Evolutionary conservation across 2,888 invertebrate genomes (phyloP).

Genomic region (Helobdella robusta): DNA sequence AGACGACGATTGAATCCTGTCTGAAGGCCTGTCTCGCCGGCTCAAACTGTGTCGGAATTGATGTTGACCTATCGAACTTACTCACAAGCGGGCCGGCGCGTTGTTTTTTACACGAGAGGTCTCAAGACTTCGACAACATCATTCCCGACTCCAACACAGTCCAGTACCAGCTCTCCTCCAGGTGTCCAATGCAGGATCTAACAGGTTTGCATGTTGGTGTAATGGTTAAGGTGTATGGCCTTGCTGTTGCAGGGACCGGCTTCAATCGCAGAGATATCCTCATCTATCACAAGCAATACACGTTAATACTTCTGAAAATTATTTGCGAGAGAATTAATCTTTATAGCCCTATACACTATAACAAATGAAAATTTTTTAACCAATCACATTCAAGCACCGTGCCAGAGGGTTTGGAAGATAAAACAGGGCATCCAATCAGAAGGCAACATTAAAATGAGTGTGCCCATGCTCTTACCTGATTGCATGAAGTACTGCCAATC

Average conservation of each 20-base stretch:
- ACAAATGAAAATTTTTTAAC: too few species aligned
- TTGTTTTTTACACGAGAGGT: background rate
- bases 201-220: slow-evolving; percentile 9
- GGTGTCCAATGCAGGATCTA: background rate
- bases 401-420: slow-evolving; percentile 5
- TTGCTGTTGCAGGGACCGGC: too few species aligned
- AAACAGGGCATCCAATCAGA: background rate
- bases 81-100: background rate
- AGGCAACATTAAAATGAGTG: slow-evolving; percentile 1
- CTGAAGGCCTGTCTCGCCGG: slow-evolving; percentile 11
- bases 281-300: too few species aligned
- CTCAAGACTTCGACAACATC: background rate
- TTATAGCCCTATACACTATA: too few species aligned
- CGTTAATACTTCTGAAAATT: too few species aligned
- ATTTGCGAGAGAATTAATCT: too few species aligned
- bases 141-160: background rate
- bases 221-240: too few species aligned
- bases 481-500: slow-evolving; percentile 8
- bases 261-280: too few species aligned
- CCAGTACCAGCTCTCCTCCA: slow-evolving; percentile 13
- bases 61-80: background rate
- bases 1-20: background rate
- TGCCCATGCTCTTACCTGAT: slow-evolving; percentile 8
- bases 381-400: slow-evolving; percentile 5
- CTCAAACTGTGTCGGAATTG: slow-evolving; percentile 1